Evolutionary conservation across 2,113 vertebrate genomes (phyloP).

Genomic region (Ctenodactylus gundi): DNA sequence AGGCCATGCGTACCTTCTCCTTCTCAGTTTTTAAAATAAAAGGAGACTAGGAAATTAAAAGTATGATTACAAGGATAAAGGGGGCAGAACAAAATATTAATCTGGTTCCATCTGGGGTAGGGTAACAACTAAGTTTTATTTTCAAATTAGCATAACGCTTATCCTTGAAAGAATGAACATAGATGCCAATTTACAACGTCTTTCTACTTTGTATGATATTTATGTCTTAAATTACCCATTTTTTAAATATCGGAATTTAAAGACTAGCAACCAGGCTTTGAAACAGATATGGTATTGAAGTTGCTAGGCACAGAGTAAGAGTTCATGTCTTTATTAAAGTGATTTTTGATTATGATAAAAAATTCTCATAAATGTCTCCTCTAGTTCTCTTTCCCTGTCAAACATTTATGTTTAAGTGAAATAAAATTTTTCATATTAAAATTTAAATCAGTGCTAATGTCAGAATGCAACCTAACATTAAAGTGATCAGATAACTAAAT

Average conservation of each 20-base stretch:
- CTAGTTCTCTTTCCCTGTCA: background rate
- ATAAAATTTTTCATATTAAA: background rate
- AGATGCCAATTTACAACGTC: conserved; percentile 48
- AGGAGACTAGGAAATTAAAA: conserved; percentile 70
- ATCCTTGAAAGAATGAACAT: conserved; percentile 38
- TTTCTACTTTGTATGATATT: conserved; percentile 58
- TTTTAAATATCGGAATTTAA: conserved; percentile 55
- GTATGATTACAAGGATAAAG: conserved; percentile 64
- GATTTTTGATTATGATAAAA: conserved; percentile 34
- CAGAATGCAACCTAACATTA: background rate
- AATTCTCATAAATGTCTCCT: background rate
- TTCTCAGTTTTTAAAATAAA: conserved; percentile 57
- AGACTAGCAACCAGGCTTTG: conserved; percentile 59
- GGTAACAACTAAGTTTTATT: conserved; percentile 51
- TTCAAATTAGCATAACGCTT: conserved; percentile 59
- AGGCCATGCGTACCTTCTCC: conserved; percentile 59
- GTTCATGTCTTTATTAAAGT: conserved; percentile 30
- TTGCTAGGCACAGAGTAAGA: background rate
- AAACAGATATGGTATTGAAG: conserved; percentile 63
- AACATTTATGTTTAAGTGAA: background rate
- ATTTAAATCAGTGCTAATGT: background rate
- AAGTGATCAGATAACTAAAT: background rate
- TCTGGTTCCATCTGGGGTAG: conserved; percentile 57
- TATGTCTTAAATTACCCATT: conserved; percentile 63
- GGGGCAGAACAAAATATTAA: conserved; percentile 57